Evolutionary conservation across 2,888 invertebrate genomes (phyloP).

Genomic region (Odontocerum albicorne): DNA sequence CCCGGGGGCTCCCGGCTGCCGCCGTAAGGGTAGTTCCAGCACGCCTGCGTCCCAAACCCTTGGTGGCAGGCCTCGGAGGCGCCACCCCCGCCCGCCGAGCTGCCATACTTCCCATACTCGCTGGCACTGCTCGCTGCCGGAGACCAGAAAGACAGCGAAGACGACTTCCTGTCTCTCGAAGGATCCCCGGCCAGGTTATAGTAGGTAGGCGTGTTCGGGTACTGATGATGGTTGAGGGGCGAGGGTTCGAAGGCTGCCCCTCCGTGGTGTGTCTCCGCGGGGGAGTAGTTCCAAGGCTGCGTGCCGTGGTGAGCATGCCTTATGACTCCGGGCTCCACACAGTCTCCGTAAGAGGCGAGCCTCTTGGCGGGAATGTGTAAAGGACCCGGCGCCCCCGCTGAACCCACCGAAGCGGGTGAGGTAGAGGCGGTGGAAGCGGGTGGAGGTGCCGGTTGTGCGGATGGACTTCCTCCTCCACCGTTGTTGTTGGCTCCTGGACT

Average conservation of each 20-base stretch:
- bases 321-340: constrained; percentile 71
- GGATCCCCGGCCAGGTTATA: constrained; percentile 72
- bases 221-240: constrained; percentile 68
- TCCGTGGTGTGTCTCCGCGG: constrained; percentile 60
- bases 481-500: constrained; percentile 43
- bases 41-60: constrained; percentile 68
- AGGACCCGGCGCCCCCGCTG: constrained; percentile 71
- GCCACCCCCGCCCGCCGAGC: constrained; percentile 46
- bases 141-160: constrained; percentile 69
- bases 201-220: constrained; percentile 71
- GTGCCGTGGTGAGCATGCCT: constrained; percentile 70
- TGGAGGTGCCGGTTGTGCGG: constrained; percentile 65
- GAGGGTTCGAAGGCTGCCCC: constrained; percentile 59
- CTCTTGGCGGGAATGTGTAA: constrained; percentile 90
- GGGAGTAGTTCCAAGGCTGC: constrained; percentile 74
- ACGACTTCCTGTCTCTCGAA: constrained; percentile 62
- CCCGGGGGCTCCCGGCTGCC: constrained; percentile 66
- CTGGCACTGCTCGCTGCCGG: constrained; percentile 53
- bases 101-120: constrained; percentile 64
- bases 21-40: constrained; percentile 73
- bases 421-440: constrained; percentile 61
- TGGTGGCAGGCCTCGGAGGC: constrained; percentile 64
- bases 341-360: constrained; percentile 55
- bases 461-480: constrained; percentile 39
- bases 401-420: constrained; percentile 64